Percentiles rank a stretch among this genome's conserved stretches.
Evolutionary conservation across 37 sponge, comb jelly and placozoan species (phyloP).

Genomic region (Diacarnus erythraeanus): DNA sequence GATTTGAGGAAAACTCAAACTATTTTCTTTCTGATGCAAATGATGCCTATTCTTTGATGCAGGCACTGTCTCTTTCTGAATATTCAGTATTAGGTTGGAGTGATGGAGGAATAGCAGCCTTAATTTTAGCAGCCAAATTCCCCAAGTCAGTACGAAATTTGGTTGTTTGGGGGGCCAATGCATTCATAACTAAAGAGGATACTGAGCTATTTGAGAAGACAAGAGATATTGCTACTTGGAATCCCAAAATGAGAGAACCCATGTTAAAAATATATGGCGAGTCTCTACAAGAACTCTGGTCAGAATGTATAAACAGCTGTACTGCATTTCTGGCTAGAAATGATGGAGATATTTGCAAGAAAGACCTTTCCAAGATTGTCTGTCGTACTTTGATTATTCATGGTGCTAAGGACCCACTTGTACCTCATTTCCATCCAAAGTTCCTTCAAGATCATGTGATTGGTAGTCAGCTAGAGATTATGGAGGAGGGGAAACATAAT

Average conservation of each 20-base stretch:
- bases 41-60: slow-evolving; percentile 54
- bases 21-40: slow-evolving; percentile 38
- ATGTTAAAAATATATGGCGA: slow-evolving; percentile 53
- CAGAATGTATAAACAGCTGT: slow-evolving; percentile 53
- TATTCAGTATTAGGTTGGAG: slow-evolving; percentile 83
- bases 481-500: slow-evolving; percentile 69
- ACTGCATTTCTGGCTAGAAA: background rate
- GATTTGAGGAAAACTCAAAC: background rate
- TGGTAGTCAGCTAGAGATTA: background rate
- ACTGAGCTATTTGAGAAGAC: slow-evolving; percentile 41
- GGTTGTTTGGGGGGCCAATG: slow-evolving; percentile 69
- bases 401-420: slow-evolving; percentile 62
- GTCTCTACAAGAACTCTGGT: slow-evolving; percentile 45
- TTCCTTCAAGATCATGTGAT: slow-evolving; percentile 38
- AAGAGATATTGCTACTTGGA: slow-evolving; percentile 69
- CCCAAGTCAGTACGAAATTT: slow-evolving; percentile 54
- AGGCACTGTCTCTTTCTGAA: slow-evolving; percentile 33
- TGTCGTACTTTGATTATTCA: slow-evolving; percentile 75
- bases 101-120: slow-evolving; percentile 67
- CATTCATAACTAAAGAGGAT: slow-evolving; percentile 59
- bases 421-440: slow-evolving; percentile 50
- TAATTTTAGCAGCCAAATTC: slow-evolving; percentile 38
- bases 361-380: slow-evolving; percentile 14
- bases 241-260: slow-evolving; percentile 29
- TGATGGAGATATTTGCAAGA: slow-evolving; percentile 55